A percentile compares a stretch with the other conserved stretches of the same genome.
phyloP scores from a whole-genome alignment of 2,888 invertebrate species.

The Digitonthophagus gazella region DNA sequence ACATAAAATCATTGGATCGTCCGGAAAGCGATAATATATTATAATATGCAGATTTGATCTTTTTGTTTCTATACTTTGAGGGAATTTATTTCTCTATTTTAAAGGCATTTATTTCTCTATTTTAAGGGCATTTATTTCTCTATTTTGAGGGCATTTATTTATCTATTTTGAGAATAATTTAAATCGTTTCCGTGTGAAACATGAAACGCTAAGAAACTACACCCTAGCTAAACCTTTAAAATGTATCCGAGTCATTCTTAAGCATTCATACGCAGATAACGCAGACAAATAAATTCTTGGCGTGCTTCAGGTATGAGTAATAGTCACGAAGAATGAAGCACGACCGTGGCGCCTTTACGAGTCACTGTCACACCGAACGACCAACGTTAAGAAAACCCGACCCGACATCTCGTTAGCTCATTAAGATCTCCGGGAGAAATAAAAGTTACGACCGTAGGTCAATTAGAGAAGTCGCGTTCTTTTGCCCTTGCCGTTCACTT shows the following conservation, averaged over 20 bases:
- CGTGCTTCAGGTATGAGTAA: neutral
- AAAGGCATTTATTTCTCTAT: too few relatives aligned
- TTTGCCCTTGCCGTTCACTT: too few relatives aligned
- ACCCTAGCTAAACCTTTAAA: neutral
- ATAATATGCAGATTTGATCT: too few relatives aligned
- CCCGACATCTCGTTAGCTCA: neutral
- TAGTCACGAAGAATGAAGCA: neutral
- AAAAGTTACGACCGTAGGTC: slow-evolving; percentile 2
- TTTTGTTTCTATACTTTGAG: too few relatives aligned
- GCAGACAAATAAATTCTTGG: neutral
- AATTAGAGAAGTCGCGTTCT: neutral
- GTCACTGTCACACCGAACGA: neutral
- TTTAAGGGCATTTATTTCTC: too few relatives aligned
- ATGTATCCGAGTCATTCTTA: neutral
- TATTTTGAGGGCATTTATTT: too few relatives aligned
- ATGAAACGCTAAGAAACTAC: neutral
- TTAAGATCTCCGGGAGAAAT: neutral
- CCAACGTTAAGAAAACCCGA: neutral
- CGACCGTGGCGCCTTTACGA: neutral
- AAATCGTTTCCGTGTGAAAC: too few relatives aligned
- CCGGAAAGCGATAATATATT: too few relatives aligned
- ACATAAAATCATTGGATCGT: too few relatives aligned
- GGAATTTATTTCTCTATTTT: too few relatives aligned
- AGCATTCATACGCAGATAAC: neutral
- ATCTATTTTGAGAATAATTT: too few relatives aligned